These are phyloP conservation scores for Sterna hirundo DNA, from an alignment of 2,113 vertebrate species.

Conservation along the genomic window DNA sequence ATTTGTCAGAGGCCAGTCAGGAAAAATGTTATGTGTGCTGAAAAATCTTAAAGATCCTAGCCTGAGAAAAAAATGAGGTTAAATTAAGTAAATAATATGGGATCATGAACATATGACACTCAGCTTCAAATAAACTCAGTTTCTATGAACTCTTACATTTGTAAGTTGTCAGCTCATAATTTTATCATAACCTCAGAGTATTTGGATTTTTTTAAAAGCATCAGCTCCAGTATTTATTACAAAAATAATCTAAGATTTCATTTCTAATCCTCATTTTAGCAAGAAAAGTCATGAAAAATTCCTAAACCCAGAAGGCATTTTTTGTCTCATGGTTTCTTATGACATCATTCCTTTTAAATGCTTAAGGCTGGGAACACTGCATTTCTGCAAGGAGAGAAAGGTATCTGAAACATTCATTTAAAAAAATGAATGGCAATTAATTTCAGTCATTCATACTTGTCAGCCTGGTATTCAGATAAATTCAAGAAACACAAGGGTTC, in stretches of 20 bases:
- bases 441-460: not conserved
- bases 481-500: not conserved
- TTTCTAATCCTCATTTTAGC: not conserved
- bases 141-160: not conserved
- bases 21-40: not conserved
- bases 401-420: not conserved
- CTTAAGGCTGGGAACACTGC: not conserved
- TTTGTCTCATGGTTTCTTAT: not conserved
- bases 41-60: not conserved
- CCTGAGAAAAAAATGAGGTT: not conserved
- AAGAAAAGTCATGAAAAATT: not conserved
- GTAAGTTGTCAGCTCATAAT: not conserved
- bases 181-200: not conserved
- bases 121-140: not conserved
- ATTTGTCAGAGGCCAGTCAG: not conserved
- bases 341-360: not conserved
- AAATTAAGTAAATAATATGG: not conserved
- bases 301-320: not conserved
- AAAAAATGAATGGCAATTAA: not conserved
- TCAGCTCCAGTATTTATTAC: not conserved
- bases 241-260: not conserved
- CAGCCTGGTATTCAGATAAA: not conserved
- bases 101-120: not conserved
- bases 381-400: not conserved
- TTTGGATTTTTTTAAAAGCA: not conserved